Evolutionary conservation across 2,797 vertebrate genomes (phyloP), one percentile per base, ranked within the genome.

Genomic region (Schizopygopsis malacanthus): DNA sequence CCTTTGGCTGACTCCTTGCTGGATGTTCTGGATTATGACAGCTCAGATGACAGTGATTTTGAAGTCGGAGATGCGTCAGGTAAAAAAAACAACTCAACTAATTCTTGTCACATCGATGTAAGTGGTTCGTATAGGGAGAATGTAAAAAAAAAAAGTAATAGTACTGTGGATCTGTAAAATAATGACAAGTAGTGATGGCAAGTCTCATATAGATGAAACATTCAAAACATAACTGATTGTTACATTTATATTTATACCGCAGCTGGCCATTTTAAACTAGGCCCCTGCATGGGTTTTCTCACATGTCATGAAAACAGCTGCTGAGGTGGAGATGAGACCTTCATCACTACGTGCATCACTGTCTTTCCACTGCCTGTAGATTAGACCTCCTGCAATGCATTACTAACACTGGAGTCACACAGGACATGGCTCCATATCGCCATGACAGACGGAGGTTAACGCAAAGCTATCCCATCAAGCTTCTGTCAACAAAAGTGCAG

Each of bases 1-100:
- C 98, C 98, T 83, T 95, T 99, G 91, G 97, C 98, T 91, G 97
- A 97, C 92, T 99, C 98, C 43, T 96, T 99, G 79, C 94, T 99
- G 73, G 98, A 99, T 92, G 98, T 95, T 87, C 94, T 99, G 95
- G 98, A 99, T 94, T 99, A 99, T 91, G 98, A 99, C 96, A 99
- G 98, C 94, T 99, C 98, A 79, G 98, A 99, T 92, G 98, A 99
- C 96, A 99, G 98, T 93, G 98, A 99, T 95, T 99, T 99, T 94
- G 96, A 99, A 97, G 97, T 99, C 91, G 98, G 97, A 94, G 97
- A 99, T 94, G 97, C 97, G 56, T 98, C 98, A 95, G 98, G 98
- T 99, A 96, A 95, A 45, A 18, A 18, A 20, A n/a, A 39, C 22
- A 71, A 33, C 28, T 33, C 28, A 33, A 43, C 9, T 20, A 0